Base-by-base conservation (phyloP, 2,113 vertebrate genomes). In the Strix aluco region DNA sequence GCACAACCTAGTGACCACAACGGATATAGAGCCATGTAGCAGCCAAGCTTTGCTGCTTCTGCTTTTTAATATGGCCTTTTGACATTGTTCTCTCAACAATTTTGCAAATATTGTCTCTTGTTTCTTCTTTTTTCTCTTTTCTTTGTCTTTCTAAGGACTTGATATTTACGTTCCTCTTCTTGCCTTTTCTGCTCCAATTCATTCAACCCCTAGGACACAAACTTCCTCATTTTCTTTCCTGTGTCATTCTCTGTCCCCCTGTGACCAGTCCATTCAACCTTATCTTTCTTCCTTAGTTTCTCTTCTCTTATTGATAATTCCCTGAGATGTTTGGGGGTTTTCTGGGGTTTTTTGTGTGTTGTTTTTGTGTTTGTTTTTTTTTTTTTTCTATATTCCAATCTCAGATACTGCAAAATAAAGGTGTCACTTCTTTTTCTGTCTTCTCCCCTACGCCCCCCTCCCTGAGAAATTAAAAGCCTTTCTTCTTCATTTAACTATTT, bases 1-100 rank as follows among this genome's bases (percentile, higher is more conserved):
- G 32, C n/a, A 67, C 18, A 67, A 55, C 40, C 15, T 12, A 14
- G 10, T 73, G 36, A 79, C 40, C 52, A 46, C 23, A 82, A 10
- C 18, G 71, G 23, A 38, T 20, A 38, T 2, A 26, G 75, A 83
- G 29, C n/a, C 71, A 21, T 0, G 0, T 7, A 2, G 59, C 22
- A 54, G 44, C 12, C 42, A 46, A 67, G 11, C 8, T 58, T 62
- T 82, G 46, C 42, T 71, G 9, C 19, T 73, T 55, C 75, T 83
- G 25, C 8, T 61, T 15, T 63, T 88, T 46, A 49, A 44, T 55
- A 32, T 4, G 42, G 11, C 20, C 46, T 55, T 46, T 75, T 36
- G 15, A 59, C 14, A 38, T 46, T 55, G 22, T 9, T 18, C 13
- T 80, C 54, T 54, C 18, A 55, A 42, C 38, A 51, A 57, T 65